Base-by-base conservation (phyloP, 2,888 invertebrate genomes). In the Camptogramma bilineatum region DNA sequence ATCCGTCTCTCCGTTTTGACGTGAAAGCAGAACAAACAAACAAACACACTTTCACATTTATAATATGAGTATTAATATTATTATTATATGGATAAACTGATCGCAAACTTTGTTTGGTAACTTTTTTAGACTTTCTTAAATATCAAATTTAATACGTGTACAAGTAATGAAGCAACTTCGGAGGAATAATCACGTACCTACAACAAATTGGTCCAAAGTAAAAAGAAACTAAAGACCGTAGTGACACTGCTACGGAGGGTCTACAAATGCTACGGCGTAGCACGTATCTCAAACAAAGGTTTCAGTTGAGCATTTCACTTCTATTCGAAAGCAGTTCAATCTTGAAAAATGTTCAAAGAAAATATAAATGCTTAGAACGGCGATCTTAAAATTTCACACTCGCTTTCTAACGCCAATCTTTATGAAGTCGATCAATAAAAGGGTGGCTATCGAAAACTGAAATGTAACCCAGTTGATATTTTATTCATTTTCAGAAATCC, bases 271-370 rank as follows among this genome's bases (percentile, higher is more conserved):
- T 78, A 75, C 74, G 71, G 39, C 71, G 76, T 76, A 76, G 73
- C 76, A 73, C 75, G 74, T 77, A 71, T 63, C 67, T 57, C 55
- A 52, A 68, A 42, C 70, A 71, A 66, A 68, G 57, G 67, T 59
- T 71, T 67, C 56, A 63, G 63, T 68, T 73, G 63, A 71, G 68
- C 67, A 76, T 69, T 72, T 56, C 68, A 75, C 73, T 75, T 74
- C 70, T 67, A 74, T 70, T 74, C 62, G 59, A 55, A 68, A 67
- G 63, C 66, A 50, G 31, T 4, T 46, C 59, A 67, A 70, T 57
- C 62, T 58, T 56, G 24, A 54, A 71, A 68, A 72, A 69, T 48
- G 59, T 68, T 64, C 58, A 64, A 66, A 62, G 55, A 16, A 53
- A 69, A 62, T 50, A n/a, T n/a, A n/a, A 64, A 46, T 61, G 39